Conservation (phyloP, 1,140 invertebrate species). For the Epicauta chinensis region DNA sequence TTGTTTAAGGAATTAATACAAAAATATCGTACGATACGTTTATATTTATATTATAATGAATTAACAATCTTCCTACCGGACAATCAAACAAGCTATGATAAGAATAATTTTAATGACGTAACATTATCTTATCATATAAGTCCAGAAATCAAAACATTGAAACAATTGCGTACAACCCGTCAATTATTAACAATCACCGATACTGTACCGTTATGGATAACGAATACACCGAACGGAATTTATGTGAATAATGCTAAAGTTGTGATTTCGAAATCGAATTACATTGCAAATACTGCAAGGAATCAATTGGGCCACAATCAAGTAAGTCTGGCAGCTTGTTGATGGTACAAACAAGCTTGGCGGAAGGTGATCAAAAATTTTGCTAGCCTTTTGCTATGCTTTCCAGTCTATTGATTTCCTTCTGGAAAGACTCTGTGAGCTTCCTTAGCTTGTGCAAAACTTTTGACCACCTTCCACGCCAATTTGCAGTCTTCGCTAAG, state of each 20-base stretch:
- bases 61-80: constrained; percentile 70
- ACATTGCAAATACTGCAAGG: constrained; percentile 42
- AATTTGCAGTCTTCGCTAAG: no score
- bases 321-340: constrained; percentile 43
- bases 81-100: constrained; percentile 60
- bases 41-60: constrained; percentile 54
- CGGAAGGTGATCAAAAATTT: no score
- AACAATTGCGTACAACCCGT: constrained; percentile 53
- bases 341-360: no score
- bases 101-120: constrained; percentile 40
- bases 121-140: constrained; percentile 69
- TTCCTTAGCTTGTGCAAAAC: no score
- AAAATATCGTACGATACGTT: constrained; percentile 4
- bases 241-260: constrained; percentile 75
- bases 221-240: constrained; percentile 57
- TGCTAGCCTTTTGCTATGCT: no score
- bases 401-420: no score
- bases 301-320: constrained; percentile 51
- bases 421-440: no score
- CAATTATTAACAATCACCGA: constrained; percentile 52
- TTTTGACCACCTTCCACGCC: no score
- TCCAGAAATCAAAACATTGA: constrained; percentile 15
- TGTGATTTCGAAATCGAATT: constrained; percentile 55
- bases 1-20: constrained; percentile 20
- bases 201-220: constrained; percentile 71